These are phyloP conservation scores for Pterocles gutturalis DNA, from an alignment of 2,113 vertebrate species.

Conservation along the genomic window DNA sequence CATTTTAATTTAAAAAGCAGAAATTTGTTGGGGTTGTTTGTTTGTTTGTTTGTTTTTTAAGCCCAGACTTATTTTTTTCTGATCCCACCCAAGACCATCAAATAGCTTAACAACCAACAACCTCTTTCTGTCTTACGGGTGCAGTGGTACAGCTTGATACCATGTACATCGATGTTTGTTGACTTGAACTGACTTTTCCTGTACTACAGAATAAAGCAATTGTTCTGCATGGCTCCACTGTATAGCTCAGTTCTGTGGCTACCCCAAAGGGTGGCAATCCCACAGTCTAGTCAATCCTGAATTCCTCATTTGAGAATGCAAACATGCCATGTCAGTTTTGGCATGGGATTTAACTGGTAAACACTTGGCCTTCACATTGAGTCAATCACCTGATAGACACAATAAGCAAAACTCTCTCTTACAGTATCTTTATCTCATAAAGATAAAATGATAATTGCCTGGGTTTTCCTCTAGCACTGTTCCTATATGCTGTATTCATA, in stretches of 20 bases:
- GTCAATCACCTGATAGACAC: not conserved
- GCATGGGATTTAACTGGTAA: not conserved
- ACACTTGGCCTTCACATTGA: not conserved
- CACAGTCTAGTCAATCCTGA: not conserved
- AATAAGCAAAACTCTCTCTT: not conserved
- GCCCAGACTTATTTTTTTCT: not conserved
- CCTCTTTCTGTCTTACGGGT: not conserved
- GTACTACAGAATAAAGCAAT: not conserved
- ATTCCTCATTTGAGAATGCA: not conserved
- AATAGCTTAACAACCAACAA: not conserved
- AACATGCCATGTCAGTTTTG: not conserved
- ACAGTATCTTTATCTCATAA: not conserved
- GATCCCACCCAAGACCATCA: not conserved
- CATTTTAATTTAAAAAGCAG: not conserved
- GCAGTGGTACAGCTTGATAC: not conserved
- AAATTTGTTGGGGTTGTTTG: not conserved
- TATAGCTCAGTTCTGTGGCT: not conserved
- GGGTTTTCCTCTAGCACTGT: not conserved
- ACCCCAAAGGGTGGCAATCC: not conserved
- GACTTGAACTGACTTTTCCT: not conserved
- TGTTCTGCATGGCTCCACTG: not conserved
- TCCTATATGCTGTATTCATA: constrained; percentile 10
- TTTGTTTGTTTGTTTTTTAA: not conserved
- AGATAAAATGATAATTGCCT: not conserved
- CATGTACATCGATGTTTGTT: not conserved